phyloP scores from a whole-genome alignment of 2,113 vertebrate species.

The Mustela lutreola region DNA sequence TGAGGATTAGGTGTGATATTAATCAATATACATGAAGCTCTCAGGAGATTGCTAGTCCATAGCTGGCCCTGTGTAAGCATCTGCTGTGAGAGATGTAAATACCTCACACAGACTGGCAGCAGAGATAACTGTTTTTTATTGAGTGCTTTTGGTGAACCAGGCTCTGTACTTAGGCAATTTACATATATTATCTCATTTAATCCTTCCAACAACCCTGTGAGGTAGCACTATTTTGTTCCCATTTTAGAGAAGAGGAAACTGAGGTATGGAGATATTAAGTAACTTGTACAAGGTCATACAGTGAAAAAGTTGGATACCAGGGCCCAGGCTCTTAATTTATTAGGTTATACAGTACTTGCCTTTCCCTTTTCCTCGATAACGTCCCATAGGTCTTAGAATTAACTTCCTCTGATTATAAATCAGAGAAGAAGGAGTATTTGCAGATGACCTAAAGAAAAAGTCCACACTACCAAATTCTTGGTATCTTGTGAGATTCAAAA shows the following conservation, averaged over 20 bases:
- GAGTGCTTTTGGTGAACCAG: background rate
- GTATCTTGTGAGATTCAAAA: slow-evolving; percentile 64
- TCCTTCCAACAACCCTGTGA: background rate
- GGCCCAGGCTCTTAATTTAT: background rate
- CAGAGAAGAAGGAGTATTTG: slow-evolving; percentile 9
- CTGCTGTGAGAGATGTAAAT: background rate
- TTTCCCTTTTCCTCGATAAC: background rate
- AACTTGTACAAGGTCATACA: background rate
- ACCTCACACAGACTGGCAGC: background rate
- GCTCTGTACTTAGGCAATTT: background rate
- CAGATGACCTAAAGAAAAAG: slow-evolving; percentile 41
- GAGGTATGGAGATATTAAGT: background rate
- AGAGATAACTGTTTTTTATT: background rate
- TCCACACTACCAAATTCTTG: slow-evolving; percentile 7
- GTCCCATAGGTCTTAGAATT: background rate
- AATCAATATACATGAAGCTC: background rate
- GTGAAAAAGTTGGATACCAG: background rate
- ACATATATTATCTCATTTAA: background rate
- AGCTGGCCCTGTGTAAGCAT: background rate
- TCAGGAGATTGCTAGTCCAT: background rate
- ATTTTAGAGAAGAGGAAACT: slow-evolving; percentile 12
- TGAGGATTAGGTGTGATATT: background rate
- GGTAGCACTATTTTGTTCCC: background rate
- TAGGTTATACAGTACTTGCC: background rate
- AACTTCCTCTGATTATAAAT: slow-evolving; percentile 55